Evolutionary conservation across 2,888 invertebrate genomes (phyloP), one percentile per base, ranked within the genome.

Genomic region (Pammene fasciana): DNA sequence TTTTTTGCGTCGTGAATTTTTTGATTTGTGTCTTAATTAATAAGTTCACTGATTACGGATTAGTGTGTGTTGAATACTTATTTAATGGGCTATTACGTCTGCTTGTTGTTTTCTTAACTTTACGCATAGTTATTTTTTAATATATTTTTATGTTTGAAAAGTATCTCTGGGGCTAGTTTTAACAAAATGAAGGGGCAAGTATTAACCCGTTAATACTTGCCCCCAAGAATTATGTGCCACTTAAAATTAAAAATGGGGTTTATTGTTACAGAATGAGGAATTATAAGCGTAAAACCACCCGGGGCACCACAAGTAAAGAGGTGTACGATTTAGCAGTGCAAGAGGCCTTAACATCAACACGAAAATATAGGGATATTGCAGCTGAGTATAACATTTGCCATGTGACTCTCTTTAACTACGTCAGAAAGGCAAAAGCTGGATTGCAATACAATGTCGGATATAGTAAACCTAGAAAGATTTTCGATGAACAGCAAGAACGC

Each of bases 201-300:
- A n/a, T 55, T 38, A 14, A 55, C 55, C 55, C 11, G 55, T 55
- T 55, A 55, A 55, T 55, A 55, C 9, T 55, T 55, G 55, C 55
- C 55, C 34, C 55, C 38, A 9, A 38, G 38, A 14, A 34, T 10
- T n/a, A 14, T 46, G 45, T 60, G 43, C n/a, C n/a, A n/a, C 34
- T 59, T n/a, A 59, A 45, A 26, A 43, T 3, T 26, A 36, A 55
- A 36, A 55, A 9, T 14, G 55, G 38, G n/a, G 6, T 55, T 50
- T 46, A 46, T n/a, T 46, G 46, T 46, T 56, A 38, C 56, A 56
- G 56, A 36, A 56, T 56, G 56, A 56, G 50, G 50, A 50, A 50
- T 50, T 50, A 50, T 18, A 50, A 18, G 50, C 50, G 50, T 50
- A 50, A 50, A 50, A 50, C 50, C 18, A 50, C 16, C 50, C 50